Base-by-base conservation (phyloP, 1,140 invertebrate genomes). In the Atta cephalotes region DNA sequence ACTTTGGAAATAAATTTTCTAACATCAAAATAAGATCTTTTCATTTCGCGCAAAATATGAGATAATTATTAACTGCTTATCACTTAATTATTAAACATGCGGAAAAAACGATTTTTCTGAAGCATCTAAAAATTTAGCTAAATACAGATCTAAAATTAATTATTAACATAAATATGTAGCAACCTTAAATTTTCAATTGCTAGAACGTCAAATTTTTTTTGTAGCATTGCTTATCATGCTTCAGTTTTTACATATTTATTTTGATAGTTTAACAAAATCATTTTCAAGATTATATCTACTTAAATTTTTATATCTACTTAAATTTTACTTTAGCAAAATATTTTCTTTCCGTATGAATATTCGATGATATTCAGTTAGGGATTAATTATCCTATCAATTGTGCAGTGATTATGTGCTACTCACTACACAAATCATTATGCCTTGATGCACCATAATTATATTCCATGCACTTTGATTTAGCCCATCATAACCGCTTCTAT, bases 381-480 rank as follows among this genome's bases (percentile, higher is more conserved):
- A 68, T 70, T 70, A 45, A 39, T 66, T 49, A 49, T 49, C 18
- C 18, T 14, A 6, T 66, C 39, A 10, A 79, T 66, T 25, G 39
- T 49, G 31, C 28, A 80, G 16, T 28, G 12, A 80, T 70, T 56
- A 39, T 39, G 35, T 28, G 14, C 45, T 31, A 28, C 28, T 80
- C 68, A 66, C 18, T 56, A 25, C 28, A 68, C 14, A n/a, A 70
- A 56, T 70, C n/a, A 56, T 80, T 31, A 21, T 51, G 49, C n/a
- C 51, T 70, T 14, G 31, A 56, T 39, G 31, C 62, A 80, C 7
- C 18, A 14, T 49, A n/a, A 80, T 80, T 65, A 10, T 45, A 63
- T 7, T 66, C 62, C n/a, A 16, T 21, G 39, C 25, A 65, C 2
- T 51, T 49, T 21, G 35, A 60, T 18, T 28, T 39, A 39, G 35